Conservation (phyloP, 2,888 invertebrate genomes). For the Heliconius charithonia region DNA sequence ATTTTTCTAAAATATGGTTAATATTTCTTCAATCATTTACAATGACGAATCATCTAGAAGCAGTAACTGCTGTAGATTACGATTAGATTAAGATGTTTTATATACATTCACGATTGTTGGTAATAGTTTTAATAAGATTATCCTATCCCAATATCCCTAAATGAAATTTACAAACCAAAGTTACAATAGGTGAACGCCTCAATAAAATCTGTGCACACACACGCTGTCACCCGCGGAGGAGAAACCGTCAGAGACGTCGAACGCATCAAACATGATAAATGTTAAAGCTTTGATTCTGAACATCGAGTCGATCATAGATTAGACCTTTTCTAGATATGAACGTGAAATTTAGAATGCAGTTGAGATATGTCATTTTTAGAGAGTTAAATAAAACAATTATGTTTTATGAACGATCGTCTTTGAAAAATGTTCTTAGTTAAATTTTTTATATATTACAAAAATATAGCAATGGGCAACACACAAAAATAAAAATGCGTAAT, state of each 20-base stretch:
- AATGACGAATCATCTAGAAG: no score
- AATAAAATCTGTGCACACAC: constrained; percentile 71
- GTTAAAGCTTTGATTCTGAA: constrained; percentile 60
- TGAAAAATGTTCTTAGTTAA: no score
- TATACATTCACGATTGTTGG: no score
- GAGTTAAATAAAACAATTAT: neutral
- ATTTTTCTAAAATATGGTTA: no score
- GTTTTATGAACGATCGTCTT: neutral
- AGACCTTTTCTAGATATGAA: constrained; percentile 32
- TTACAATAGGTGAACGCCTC: constrained; percentile 51
- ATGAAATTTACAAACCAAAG: neutral
- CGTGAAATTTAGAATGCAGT: neutral
- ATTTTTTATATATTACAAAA: no score
- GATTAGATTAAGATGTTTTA: no score
- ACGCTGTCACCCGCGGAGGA: constrained; percentile 75
- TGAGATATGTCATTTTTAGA: neutral
- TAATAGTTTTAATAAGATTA: neutral
- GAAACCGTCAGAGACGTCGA: constrained; percentile 77
- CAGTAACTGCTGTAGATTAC: no score
- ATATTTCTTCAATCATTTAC: no score
- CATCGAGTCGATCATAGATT: constrained; percentile 43
- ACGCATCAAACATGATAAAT: constrained; percentile 79
- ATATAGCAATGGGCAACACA: no score
- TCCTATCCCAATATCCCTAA: neutral
- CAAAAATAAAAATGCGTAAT: no score